phyloP scores from a whole-genome alignment of 2,888 invertebrate genomes.

The Tigriopus californicus region DNA sequence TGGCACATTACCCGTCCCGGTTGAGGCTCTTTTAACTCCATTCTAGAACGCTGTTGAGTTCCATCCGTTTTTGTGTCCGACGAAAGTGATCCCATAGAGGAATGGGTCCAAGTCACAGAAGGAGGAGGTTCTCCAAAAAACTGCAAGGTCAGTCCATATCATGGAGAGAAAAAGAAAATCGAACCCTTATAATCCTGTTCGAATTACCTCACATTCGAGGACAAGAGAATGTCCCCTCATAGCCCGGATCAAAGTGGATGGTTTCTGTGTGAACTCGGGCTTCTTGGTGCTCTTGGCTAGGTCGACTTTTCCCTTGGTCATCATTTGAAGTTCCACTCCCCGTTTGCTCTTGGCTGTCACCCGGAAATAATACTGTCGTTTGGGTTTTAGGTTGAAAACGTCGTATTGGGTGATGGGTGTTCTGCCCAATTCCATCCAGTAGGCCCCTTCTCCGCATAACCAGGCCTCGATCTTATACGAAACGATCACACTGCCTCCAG shows the following conservation, averaged over 20 bases:
- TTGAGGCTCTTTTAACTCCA: too few relatives aligned
- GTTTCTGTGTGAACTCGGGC: not conserved
- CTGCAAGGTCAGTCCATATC: constrained; percentile 23
- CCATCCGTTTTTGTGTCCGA: too few relatives aligned
- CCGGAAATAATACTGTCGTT: constrained; percentile 63
- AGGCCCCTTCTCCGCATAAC: constrained; percentile 51
- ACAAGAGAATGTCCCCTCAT: constrained; percentile 43
- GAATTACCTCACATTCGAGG: constrained; percentile 53
- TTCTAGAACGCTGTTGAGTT: too few relatives aligned
- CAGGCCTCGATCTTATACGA: constrained; percentile 66
- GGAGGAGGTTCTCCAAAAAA: too few relatives aligned
- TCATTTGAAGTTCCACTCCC: constrained; percentile 65
- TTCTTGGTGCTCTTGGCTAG: constrained; percentile 54
- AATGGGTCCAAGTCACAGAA: too few relatives aligned
- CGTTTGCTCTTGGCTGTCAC: constrained; percentile 72
- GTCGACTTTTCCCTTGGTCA: constrained; percentile 41
- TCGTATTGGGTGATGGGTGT: constrained; percentile 60
- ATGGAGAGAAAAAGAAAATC: too few relatives aligned
- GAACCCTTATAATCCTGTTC: too few relatives aligned
- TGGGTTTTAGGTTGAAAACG: constrained; percentile 58
- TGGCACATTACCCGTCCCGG: too few relatives aligned
- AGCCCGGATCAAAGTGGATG: constrained; percentile 34
- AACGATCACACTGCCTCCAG: constrained; percentile 50
- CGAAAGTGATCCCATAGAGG: too few relatives aligned
- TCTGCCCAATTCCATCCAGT: constrained; percentile 54